phyloP scores from a whole-genome alignment of 2,113 vertebrate species.

The Vidua chalybeata region DNA sequence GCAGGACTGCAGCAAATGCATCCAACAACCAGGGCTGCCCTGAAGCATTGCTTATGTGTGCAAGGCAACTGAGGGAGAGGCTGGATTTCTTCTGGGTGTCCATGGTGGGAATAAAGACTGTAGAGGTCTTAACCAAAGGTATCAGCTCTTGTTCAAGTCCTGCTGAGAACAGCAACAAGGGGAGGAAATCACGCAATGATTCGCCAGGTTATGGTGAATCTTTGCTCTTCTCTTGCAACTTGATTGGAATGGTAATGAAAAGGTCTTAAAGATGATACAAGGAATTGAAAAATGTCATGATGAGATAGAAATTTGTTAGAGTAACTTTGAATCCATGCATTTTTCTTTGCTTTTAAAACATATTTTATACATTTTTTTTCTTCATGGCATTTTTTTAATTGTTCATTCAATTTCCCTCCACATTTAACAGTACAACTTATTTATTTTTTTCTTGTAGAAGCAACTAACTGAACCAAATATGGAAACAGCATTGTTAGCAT shows the following conservation, averaged over 20 bases:
- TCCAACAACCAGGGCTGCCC: background rate
- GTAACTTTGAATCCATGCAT: background rate
- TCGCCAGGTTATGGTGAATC: background rate
- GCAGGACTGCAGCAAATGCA: background rate
- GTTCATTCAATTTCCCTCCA: background rate
- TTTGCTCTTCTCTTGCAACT: background rate
- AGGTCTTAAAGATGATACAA: background rate
- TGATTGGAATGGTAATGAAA: background rate
- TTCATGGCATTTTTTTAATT: background rate
- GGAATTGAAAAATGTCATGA: background rate
- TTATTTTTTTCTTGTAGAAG: background rate
- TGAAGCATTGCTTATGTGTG: background rate
- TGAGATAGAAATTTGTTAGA: background rate
- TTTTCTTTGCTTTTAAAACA: background rate
- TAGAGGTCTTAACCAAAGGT: background rate
- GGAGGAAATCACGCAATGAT: background rate
- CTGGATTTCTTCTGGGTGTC: background rate
- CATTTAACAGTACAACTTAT: background rate
- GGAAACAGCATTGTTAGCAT: background rate
- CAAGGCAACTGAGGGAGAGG: background rate
- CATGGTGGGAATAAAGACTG: background rate
- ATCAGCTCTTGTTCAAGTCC: background rate
- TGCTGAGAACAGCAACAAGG: background rate
- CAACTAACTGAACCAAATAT: background rate
- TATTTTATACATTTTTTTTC: background rate